These are phyloP conservation scores for Ametastegia equiseti DNA, from an alignment of 2,888 invertebrate genomes.

Conservation along the genomic window DNA sequence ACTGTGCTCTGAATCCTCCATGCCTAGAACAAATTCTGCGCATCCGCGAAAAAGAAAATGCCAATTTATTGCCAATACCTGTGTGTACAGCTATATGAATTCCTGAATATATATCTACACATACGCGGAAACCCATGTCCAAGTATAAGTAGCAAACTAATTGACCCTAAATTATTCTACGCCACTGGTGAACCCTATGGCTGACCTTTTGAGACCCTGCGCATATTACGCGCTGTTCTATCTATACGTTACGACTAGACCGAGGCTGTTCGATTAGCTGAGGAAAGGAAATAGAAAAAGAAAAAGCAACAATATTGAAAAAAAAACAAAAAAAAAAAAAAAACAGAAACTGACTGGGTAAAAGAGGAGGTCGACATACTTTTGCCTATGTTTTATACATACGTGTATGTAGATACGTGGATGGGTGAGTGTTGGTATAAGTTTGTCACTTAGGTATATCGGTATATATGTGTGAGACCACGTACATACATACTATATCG, in stretches of 20 bases:
- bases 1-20: too few relatives aligned
- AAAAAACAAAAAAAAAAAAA: too few relatives aligned
- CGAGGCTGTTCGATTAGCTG: slow-evolving; percentile 7
- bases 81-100: too few relatives aligned
- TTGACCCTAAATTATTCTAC: not conserved
- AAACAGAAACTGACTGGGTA: too few relatives aligned
- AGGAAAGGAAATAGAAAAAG: too few relatives aligned
- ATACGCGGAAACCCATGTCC: not conserved
- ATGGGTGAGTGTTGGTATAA: not conserved
- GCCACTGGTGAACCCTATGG: not conserved
- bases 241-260: not conserved
- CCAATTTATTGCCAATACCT: too few relatives aligned
- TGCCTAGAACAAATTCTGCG: too few relatives aligned
- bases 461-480: not conserved
- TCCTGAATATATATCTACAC: too few relatives aligned
- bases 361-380: not conserved
- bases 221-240: not conserved
- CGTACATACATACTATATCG: too few relatives aligned
- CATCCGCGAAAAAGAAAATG: too few relatives aligned
- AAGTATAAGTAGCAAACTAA: not conserved
- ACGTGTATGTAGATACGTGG: not conserved
- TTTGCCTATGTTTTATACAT: not conserved
- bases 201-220: slow-evolving; percentile 14
- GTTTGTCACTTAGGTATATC: not conserved
- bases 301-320: too few relatives aligned